Conservation (phyloP, 37 sponge, comb jelly and placozoan species). For the Ianthella basta region DNA sequence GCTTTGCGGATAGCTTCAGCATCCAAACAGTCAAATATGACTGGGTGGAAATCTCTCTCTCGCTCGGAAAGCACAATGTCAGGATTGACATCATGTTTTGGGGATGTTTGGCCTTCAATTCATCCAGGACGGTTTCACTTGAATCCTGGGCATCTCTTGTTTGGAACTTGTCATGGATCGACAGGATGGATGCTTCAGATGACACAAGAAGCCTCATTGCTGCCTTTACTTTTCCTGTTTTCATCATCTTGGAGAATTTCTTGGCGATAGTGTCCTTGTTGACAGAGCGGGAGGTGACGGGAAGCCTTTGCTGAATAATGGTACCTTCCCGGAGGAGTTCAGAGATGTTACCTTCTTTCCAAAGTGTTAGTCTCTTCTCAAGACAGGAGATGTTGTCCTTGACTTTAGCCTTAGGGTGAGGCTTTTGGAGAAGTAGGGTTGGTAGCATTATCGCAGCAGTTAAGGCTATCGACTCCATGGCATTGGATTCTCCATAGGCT, state of each 20-base stretch:
- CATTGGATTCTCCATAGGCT: background rate
- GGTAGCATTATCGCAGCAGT: too few species aligned
- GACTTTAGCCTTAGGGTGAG: too few species aligned
- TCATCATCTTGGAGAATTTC: background rate
- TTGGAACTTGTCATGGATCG: background rate
- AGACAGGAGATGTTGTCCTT: constrained; percentile 7
- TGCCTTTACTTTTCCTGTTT: constrained; percentile 30
- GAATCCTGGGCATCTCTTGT: background rate
- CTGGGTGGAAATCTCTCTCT: too few species aligned
- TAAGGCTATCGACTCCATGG: background rate
- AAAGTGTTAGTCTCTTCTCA: background rate
- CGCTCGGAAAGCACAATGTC: too few species aligned
- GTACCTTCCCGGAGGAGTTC: constrained; percentile 1
- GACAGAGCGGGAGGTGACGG: too few species aligned
- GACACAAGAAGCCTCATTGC: background rate
- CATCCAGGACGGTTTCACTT: background rate
- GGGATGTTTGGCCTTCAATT: constrained; percentile 8
- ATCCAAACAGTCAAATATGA: too few species aligned
- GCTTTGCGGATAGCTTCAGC: too few species aligned
- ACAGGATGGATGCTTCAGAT: constrained; percentile 19
- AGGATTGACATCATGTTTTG: background rate
- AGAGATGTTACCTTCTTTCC: constrained; percentile 17
- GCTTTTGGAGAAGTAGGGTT: too few species aligned
- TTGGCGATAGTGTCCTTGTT: background rate
- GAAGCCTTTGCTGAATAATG: background rate